Evolutionary conservation across 1,140 invertebrate genomes (phyloP).

Genomic region (Apis laboriosa): DNA sequence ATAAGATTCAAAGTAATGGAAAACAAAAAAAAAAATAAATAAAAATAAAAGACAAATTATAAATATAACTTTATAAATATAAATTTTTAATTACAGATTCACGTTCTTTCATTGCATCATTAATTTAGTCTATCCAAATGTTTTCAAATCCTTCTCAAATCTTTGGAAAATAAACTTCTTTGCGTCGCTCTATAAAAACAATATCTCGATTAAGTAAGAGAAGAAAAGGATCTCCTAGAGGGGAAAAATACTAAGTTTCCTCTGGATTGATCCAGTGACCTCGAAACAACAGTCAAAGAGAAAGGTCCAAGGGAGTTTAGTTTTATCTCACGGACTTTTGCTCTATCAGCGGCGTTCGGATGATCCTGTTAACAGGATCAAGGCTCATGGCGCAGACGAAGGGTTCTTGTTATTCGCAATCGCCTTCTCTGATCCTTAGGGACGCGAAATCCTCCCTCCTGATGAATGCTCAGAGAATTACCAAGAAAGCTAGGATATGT

Average conservation of each 20-base stretch:
- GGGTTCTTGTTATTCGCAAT: constrained; percentile 72
- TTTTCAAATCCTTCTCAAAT: no score
- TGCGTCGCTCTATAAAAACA: not conserved
- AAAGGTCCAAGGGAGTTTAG: constrained; percentile 44
- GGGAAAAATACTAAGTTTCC: not conserved
- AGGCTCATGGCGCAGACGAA: constrained; percentile 63
- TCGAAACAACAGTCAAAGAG: constrained; percentile 33
- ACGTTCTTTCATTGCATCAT: no score
- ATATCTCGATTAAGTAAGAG: not conserved
- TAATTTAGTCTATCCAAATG: no score
- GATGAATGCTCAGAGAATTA: constrained; percentile 47
- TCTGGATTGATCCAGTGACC: constrained; percentile 41
- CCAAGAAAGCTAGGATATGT: constrained; percentile 36
- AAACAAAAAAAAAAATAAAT: no score
- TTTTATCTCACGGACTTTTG: constrained; percentile 58
- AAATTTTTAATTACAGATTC: no score
- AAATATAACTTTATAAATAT: no score
- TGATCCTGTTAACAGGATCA: constrained; percentile 75
- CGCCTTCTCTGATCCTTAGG: constrained; percentile 64
- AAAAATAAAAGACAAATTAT: no score
- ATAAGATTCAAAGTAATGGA: no score
- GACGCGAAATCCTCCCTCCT: constrained; percentile 56
- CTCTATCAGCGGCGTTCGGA: constrained; percentile 52
- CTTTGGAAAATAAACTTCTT: no score
- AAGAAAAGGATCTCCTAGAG: not conserved